phyloP scores from a whole-genome alignment of 2,113 vertebrate genomes.

The Neotoma lepida region DNA sequence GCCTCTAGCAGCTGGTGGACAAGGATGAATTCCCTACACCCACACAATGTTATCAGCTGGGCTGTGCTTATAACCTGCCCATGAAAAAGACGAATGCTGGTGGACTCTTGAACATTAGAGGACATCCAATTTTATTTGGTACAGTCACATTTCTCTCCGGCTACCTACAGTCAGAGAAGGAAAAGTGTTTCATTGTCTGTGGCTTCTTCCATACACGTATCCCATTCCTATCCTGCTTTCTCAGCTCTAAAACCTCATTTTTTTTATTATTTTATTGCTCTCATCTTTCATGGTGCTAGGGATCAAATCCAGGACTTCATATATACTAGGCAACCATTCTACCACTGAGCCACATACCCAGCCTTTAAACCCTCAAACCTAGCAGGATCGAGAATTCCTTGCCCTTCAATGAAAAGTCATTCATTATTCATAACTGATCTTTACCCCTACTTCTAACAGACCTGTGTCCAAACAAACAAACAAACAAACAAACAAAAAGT shows the following conservation, averaged over 20 bases:
- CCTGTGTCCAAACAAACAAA: background rate
- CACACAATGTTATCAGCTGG: slow-evolving; percentile 46
- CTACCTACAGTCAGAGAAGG: slow-evolving; percentile 17
- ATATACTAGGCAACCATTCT: background rate
- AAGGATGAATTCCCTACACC: slow-evolving; percentile 53
- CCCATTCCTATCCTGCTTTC: background rate
- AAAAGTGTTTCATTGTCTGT: slow-evolving; percentile 7
- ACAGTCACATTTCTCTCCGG: slow-evolving; percentile 21
- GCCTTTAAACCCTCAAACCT: background rate
- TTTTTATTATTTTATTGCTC: background rate
- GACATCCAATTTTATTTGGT: slow-evolving; percentile 38
- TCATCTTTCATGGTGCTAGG: background rate
- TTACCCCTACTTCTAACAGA: background rate
- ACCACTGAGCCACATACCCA: background rate
- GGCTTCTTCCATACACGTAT: slow-evolving; percentile 4
- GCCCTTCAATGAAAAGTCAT: background rate
- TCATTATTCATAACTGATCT: slow-evolving; percentile 14
- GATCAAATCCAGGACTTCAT: background rate
- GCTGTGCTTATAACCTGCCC: background rate
- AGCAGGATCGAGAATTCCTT: slow-evolving; percentile 20
- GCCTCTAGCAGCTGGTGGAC: slow-evolving; percentile 55
- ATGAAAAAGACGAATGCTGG: slow-evolving; percentile 27
- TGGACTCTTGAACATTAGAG: background rate
- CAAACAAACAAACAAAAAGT: background rate
- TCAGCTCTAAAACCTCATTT: background rate